Evolutionary conservation across 2,113 vertebrate species (phyloP).

Genomic region (Bufo bufo): DNA sequence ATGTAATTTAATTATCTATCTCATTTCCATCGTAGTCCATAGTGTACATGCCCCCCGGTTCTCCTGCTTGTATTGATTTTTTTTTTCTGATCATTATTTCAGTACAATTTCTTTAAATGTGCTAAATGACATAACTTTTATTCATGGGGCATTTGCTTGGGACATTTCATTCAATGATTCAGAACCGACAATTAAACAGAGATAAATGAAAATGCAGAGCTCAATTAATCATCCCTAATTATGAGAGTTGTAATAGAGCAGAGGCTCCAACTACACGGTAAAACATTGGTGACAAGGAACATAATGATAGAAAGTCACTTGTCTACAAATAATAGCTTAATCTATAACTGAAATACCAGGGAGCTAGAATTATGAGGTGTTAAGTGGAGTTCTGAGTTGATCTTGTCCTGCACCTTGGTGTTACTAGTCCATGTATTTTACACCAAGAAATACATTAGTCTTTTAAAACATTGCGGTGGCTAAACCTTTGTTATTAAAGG

Average conservation of each 20-base stretch:
- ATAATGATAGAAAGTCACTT: neutral
- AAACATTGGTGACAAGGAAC: neutral
- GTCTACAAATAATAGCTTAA: neutral
- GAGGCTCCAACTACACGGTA: neutral
- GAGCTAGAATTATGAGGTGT: neutral
- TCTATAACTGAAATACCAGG: neutral
- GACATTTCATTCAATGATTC: neutral
- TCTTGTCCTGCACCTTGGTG: too few species aligned
- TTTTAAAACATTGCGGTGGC: neutral
- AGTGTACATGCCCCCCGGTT: conserved; percentile 4
- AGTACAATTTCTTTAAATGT: neutral
- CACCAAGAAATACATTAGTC: neutral
- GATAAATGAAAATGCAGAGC: neutral
- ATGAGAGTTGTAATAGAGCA: neutral
- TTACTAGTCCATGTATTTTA: too few species aligned
- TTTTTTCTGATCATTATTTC: conserved; percentile 15
- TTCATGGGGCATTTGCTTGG: neutral
- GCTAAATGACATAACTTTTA: neutral
- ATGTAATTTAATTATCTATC: conserved; percentile 41
- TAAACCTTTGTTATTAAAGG: neutral
- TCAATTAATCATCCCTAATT: neutral
- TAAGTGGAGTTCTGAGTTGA: neutral
- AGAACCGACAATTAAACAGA: neutral
- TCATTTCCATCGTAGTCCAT: neutral
- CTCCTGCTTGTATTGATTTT: neutral